Evolutionary conservation across 2,888 invertebrate genomes (phyloP).

Genomic region (Laspeyria flexula): DNA sequence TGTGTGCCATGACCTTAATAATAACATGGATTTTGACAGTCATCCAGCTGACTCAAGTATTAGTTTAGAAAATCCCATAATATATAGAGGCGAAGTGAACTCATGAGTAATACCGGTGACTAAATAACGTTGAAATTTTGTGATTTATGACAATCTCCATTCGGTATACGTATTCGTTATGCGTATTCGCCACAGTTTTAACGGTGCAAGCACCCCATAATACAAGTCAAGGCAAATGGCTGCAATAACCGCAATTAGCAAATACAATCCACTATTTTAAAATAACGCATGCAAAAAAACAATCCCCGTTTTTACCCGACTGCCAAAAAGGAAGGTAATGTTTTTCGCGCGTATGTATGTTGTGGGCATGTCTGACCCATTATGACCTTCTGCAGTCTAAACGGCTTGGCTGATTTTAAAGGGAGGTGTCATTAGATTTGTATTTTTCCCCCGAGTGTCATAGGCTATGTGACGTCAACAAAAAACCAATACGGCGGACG

Average conservation of each 20-base stretch:
- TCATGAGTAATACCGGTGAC: slow-evolving; percentile 45
- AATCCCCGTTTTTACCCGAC: no score
- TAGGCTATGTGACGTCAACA: no score
- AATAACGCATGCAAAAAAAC: slow-evolving; percentile 26
- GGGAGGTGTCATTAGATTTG: no score
- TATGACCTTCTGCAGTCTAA: no score
- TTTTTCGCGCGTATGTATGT: no score
- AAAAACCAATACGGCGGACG: no score
- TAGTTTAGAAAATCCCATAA: slow-evolving; percentile 2
- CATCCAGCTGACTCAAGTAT: slow-evolving; percentile 13
- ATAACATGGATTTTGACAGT: slow-evolving; percentile 27
- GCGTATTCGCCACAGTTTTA: slow-evolving; percentile 10
- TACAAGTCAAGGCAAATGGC: slow-evolving; percentile 23
- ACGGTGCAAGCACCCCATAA: slow-evolving; percentile 29
- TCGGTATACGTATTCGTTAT: neutral
- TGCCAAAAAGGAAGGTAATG: no score
- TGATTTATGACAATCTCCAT: neutral
- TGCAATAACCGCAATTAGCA: slow-evolving; percentile 9
- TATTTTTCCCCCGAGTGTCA: no score
- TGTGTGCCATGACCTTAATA: slow-evolving; percentile 21
- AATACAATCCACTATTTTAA: slow-evolving; percentile 25
- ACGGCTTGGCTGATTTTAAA: no score
- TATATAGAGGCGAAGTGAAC: slow-evolving; percentile 6
- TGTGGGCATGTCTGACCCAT: no score
- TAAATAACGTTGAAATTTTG: neutral